A percentile compares a stretch with the other conserved stretches of the same genome.
Evolutionary conservation across 2,797 vertebrate genomes (phyloP).

Genomic region (Aphelocoma californica): DNA sequence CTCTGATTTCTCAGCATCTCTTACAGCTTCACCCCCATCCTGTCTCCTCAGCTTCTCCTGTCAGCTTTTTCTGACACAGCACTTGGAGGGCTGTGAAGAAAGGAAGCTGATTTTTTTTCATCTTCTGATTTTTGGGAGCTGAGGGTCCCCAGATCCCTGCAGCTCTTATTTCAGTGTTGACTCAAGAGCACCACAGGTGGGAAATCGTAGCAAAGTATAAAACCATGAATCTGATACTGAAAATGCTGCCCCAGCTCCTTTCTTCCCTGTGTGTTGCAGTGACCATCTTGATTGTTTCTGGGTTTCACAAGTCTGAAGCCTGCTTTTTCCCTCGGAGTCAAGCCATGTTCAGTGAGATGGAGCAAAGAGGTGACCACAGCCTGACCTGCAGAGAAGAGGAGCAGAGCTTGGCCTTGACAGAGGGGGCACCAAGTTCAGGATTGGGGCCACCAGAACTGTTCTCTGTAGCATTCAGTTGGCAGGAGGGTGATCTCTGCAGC

Average conservation of each 20-base stretch:
- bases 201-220: neutral
- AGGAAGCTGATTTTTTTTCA: neutral
- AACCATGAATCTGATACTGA: neutral
- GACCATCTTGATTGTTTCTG: neutral
- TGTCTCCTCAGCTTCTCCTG: neutral
- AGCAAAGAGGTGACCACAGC: neutral
- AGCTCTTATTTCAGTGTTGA: neutral
- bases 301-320: neutral
- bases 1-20: neutral
- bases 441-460: accelerated
- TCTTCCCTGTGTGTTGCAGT: neutral
- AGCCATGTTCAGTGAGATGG: neutral
- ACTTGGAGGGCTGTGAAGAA: neutral
- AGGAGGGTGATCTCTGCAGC: neutral
- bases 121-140: neutral
- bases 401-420: neutral
- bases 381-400: neutral
- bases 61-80: neutral
- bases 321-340: neutral
- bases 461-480: neutral
- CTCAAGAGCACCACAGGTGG: neutral
- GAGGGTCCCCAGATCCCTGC: neutral
- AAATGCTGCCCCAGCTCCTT: neutral
- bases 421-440: neutral
- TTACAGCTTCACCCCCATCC: neutral